Conservation (phyloP, 2,113 vertebrate species). For the Prunella himalayana region DNA sequence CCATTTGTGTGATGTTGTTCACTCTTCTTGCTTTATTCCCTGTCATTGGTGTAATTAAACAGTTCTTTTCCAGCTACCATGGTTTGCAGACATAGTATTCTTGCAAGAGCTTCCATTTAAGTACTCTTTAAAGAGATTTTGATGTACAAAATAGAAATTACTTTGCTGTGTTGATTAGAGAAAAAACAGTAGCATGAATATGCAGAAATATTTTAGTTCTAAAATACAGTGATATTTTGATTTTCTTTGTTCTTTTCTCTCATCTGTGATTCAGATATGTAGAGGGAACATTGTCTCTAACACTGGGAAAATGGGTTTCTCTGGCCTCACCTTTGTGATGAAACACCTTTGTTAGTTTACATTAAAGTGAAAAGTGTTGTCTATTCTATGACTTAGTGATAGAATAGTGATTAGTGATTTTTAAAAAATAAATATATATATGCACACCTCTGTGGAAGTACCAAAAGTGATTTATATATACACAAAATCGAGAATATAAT, state of each 20-base stretch:
- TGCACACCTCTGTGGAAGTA: not conserved
- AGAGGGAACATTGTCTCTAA: not conserved
- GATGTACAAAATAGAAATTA: not conserved
- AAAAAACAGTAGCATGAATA: not conserved
- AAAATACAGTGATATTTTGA: not conserved
- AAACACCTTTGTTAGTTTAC: not conserved
- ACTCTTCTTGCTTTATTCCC: not conserved
- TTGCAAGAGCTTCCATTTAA: not conserved
- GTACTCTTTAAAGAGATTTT: not conserved
- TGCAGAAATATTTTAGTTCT: not conserved
- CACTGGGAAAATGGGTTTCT: not conserved
- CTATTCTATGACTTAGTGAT: not conserved
- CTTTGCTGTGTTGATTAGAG: not conserved
- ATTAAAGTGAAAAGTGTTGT: not conserved
- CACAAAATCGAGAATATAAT: not conserved
- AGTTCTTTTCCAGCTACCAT: not conserved
- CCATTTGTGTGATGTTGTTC: not conserved
- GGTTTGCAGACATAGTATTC: not conserved
- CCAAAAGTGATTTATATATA: not conserved
- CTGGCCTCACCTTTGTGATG: not conserved
- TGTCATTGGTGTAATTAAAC: not conserved
- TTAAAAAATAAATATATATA: not conserved
- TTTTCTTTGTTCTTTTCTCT: constrained; percentile 22
- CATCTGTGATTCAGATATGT: not conserved
- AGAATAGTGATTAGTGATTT: not conserved